phyloP scores from a whole-genome alignment of 2,888 invertebrate species.

The Apeira syringaria region DNA sequence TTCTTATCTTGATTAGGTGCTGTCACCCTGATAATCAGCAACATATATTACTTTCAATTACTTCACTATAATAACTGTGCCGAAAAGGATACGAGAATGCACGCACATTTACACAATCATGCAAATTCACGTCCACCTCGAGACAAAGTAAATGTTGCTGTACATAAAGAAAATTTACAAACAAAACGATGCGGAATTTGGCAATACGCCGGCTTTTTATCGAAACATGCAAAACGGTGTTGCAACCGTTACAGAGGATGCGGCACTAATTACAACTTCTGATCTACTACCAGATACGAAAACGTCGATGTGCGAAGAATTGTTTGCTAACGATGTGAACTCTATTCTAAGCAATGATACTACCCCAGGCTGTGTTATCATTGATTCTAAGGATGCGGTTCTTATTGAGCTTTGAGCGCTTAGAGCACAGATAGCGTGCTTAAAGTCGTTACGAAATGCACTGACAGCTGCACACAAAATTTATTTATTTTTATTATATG shows the following conservation, averaged over 20 bases:
- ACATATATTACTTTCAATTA: too few relatives aligned
- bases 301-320: slow-evolving; percentile 8
- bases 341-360: too few relatives aligned
- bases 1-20: too few relatives aligned
- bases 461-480: too few relatives aligned
- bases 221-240: slow-evolving; percentile 19
- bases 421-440: too few relatives aligned
- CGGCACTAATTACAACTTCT: slow-evolving; percentile 14
- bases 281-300: slow-evolving; percentile 10
- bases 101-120: slow-evolving; percentile 21
- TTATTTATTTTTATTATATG: too few relatives aligned
- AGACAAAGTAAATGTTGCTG: slow-evolving; percentile 26
- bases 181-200: slow-evolving; percentile 23
- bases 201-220: slow-evolving; percentile 26
- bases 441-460: too few relatives aligned
- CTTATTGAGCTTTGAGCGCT: too few relatives aligned
- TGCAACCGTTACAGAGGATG: slow-evolving; percentile 19
- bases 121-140: slow-evolving; percentile 19
- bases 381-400: too few relatives aligned
- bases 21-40: too few relatives aligned
- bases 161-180: slow-evolving; percentile 28
- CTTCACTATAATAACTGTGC: too few relatives aligned
- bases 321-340: background rate
- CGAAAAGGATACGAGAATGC: slow-evolving; percentile 17
- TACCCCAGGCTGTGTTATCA: too few relatives aligned